Conservation (phyloP, 23 tunicate species). For the Phallusia fumigata region DNA sequence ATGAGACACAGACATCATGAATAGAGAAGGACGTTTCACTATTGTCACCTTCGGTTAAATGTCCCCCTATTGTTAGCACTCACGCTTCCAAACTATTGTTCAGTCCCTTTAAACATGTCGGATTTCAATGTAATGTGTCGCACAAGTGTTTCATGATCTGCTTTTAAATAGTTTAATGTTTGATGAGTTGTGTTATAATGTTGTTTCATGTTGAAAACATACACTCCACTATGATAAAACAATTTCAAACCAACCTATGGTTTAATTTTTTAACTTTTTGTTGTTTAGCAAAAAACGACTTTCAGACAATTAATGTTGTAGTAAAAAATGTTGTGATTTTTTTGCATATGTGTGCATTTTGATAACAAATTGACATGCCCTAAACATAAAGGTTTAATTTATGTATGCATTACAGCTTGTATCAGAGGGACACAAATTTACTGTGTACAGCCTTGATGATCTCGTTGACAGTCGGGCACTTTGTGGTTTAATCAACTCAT, state of each 20-base stretch:
- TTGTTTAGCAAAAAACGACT: no score
- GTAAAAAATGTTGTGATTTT: no score
- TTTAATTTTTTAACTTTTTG: no score
- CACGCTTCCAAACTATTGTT: neutral
- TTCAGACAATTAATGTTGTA: no score
- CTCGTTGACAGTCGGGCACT: slow-evolving; percentile 75
- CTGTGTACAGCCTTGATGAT: slow-evolving; percentile 75
- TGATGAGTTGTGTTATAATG: no score
- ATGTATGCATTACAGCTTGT: slow-evolving; percentile 10
- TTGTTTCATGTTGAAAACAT: no score
- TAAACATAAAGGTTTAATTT: neutral
- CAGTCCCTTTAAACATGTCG: neutral
- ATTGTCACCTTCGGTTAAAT: neutral
- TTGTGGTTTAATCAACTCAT: slow-evolving; percentile 86
- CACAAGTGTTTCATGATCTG: no score
- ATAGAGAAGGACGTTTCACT: neutral
- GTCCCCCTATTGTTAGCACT: neutral
- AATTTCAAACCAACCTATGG: no score
- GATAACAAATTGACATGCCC: neutral
- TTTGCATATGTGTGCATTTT: no score
- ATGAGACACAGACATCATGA: neutral
- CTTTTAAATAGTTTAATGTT: no score
- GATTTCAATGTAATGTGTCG: neutral
- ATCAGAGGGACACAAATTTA: slow-evolving; percentile 77
- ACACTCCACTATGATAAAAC: no score